phyloP scores from a whole-genome alignment of 2,797 vertebrate species.

The Aselliscus stoliczkanus region DNA sequence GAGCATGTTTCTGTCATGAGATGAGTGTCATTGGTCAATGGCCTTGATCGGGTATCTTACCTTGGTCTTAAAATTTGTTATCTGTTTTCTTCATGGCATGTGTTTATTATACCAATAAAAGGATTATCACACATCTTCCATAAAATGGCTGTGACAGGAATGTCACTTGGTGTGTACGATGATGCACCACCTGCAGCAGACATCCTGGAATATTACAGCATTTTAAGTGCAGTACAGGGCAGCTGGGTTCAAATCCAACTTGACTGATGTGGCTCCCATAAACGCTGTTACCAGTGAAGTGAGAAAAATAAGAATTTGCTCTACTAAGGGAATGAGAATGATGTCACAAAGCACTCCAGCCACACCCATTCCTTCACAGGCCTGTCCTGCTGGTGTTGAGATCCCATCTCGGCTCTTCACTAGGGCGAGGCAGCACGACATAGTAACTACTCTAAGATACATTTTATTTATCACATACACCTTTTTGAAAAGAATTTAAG shows the following conservation, averaged over 20 bases:
- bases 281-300: slow-evolving; percentile 71
- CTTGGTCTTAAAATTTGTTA: slow-evolving; percentile 74
- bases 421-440: not conserved
- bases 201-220: slow-evolving; percentile 57
- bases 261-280: slow-evolving; percentile 68
- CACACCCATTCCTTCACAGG: slow-evolving; percentile 60
- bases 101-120: slow-evolving; percentile 65
- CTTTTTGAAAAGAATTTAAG: not conserved
- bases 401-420: not conserved
- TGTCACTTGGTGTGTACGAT: slow-evolving; percentile 44
- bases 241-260: slow-evolving; percentile 64
- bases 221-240: slow-evolving; percentile 58
- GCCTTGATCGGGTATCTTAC: slow-evolving; percentile 76
- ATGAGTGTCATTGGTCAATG: slow-evolving; percentile 57
- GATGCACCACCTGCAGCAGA: slow-evolving; percentile 67
- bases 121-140: slow-evolving; percentile 67
- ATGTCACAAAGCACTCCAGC: slow-evolving; percentile 64
- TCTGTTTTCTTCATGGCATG: slow-evolving; percentile 73
- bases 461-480: not conserved
- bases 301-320: slow-evolving; percentile 72
- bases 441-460: not conserved
- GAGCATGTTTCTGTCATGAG: slow-evolving; percentile 59
- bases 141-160: slow-evolving; percentile 35
- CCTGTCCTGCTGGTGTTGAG: slow-evolving; percentile 40
- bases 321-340: slow-evolving; percentile 73